A percentile compares a stretch with the other conserved stretches of the same genome.
Conservation (phyloP, 2,888 invertebrate species). For the Xanthia icteritia region DNA sequence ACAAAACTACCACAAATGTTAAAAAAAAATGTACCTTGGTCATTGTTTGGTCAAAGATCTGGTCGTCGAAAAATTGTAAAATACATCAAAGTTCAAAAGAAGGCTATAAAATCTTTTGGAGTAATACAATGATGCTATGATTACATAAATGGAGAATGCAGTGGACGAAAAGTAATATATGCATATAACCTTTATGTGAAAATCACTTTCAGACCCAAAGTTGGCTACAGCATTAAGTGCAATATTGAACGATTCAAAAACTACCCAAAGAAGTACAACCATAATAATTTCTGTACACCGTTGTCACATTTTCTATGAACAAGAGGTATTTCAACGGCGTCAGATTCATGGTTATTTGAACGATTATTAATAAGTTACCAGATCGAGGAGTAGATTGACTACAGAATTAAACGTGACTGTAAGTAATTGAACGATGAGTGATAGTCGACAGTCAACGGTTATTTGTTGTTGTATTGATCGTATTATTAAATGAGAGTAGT, state of each 20-base stretch:
- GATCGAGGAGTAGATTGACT: not conserved
- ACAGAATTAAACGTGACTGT: slow-evolving; percentile 8
- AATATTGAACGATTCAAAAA: slow-evolving; percentile 16
- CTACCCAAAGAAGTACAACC: slow-evolving; percentile 29
- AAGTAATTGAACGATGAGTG: slow-evolving; percentile 17
- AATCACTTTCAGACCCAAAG: not conserved
- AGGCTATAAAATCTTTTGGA: slow-evolving; percentile 44
- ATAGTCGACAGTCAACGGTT: slow-evolving; percentile 1
- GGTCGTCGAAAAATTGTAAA: slow-evolving; percentile 39
- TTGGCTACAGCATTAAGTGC: not conserved
- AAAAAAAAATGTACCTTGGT: slow-evolving; percentile 30
- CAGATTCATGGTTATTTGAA: slow-evolving; percentile 44
- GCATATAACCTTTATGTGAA: not conserved
- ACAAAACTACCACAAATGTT: not conserved
- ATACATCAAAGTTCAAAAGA: slow-evolving; percentile 45
- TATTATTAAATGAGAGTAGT: slow-evolving; percentile 19
- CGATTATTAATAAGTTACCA: not conserved
- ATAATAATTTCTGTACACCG: slow-evolving; percentile 66
- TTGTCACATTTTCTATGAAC: slow-evolving; percentile 59
- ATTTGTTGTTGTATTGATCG: slow-evolving; percentile 41
- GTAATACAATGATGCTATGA: slow-evolving; percentile 40
- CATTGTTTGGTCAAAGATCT: slow-evolving; percentile 41
- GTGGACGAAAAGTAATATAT: slow-evolving; percentile 47
- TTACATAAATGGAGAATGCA: slow-evolving; percentile 47
- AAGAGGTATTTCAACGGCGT: slow-evolving; percentile 58